Conservation (phyloP, 2,797 vertebrate species). For the Pseudomugil tenellus region DNA sequence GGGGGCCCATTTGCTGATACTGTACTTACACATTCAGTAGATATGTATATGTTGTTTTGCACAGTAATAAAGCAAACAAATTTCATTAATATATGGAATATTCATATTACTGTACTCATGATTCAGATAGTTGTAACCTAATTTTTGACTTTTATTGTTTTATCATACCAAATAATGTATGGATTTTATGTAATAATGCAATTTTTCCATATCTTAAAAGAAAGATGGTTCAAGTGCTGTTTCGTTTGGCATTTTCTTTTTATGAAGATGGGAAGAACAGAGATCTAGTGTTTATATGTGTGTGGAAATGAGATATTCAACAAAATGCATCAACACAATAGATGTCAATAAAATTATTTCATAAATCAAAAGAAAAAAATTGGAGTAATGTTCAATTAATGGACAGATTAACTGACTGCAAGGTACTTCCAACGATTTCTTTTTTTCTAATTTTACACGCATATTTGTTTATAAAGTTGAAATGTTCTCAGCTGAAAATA, state of each 20-base stretch:
- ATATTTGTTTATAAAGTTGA: not conserved
- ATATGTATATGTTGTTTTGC: conserved; percentile 81
- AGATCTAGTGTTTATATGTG: not conserved
- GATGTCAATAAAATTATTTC: not conserved
- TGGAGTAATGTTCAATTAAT: not conserved
- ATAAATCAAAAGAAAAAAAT: not conserved
- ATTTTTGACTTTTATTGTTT: conserved; percentile 58
- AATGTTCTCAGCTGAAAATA: not conserved
- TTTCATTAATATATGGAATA: conserved; percentile 81
- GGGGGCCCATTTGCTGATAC: conserved; percentile 65
- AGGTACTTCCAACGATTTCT: not conserved
- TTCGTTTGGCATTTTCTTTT: conserved; percentile 15
- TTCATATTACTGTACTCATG: conserved; percentile 77
- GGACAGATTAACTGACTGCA: not conserved
- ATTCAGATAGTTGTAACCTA: conserved; percentile 77
- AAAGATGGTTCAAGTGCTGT: conserved; percentile 40
- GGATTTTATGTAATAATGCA: conserved; percentile 69
- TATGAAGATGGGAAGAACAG: not conserved
- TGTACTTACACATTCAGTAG: conserved; percentile 78
- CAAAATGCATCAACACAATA: not conserved
- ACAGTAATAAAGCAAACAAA: conserved; percentile 80
- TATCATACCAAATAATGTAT: conserved; percentile 76
- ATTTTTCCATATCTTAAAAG: conserved; percentile 67
- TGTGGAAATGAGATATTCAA: not conserved
- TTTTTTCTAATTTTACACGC: not conserved